phyloP scores from a whole-genome alignment of 2,113 vertebrate genomes.

The Prolemur simus region DNA sequence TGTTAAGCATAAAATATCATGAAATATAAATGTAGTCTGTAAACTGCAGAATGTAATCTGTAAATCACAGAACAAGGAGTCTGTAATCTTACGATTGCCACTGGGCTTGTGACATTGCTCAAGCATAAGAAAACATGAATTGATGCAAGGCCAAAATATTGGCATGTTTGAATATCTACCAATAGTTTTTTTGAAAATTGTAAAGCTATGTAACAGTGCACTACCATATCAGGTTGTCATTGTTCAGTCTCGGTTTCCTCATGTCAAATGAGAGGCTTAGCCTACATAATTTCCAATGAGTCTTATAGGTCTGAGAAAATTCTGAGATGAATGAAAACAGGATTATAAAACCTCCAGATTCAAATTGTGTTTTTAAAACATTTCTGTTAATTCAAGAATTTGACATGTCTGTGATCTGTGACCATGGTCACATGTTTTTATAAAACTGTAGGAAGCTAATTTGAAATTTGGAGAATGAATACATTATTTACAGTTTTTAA shows the following conservation, averaged over 20 bases:
- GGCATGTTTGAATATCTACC: neutral
- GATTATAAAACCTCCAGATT: conserved; percentile 20
- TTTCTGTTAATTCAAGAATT: neutral
- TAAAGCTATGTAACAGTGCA: neutral
- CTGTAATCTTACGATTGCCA: neutral
- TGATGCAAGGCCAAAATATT: neutral
- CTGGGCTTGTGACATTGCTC: neutral
- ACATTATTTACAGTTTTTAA: conserved; percentile 25
- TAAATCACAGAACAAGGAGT: neutral
- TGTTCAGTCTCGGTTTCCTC: conserved; percentile 12
- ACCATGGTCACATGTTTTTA: neutral
- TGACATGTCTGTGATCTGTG: neutral
- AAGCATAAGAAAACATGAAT: neutral
- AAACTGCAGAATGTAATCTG: neutral
- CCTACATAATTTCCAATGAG: neutral
- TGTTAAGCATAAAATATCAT: neutral
- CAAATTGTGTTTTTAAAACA: neutral
- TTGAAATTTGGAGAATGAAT: conserved; percentile 39
- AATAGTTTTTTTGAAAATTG: neutral
- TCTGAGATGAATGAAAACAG: neutral
- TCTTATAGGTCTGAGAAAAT: conserved; percentile 26
- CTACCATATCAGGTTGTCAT: neutral
- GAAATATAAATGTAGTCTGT: neutral
- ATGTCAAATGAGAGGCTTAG: neutral
- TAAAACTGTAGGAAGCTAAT: neutral